phyloP scores from a whole-genome alignment of 2,797 vertebrate species.

The Peromyscus melanophrys region DNA sequence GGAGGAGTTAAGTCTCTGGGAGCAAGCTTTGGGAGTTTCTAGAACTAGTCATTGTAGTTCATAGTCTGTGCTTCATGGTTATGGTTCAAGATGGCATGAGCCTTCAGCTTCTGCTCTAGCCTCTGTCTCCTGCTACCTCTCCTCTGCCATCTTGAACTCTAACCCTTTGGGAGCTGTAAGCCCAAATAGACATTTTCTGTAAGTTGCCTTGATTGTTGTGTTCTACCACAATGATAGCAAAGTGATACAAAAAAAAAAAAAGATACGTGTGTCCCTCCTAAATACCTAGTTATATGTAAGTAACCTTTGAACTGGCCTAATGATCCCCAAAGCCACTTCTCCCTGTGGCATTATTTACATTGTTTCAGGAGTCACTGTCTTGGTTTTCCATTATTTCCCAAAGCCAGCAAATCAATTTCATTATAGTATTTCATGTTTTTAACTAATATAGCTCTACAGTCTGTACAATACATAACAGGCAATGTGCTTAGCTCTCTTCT shows the following conservation, averaged over 20 bases:
- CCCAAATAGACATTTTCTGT: background rate
- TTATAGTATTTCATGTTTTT: background rate
- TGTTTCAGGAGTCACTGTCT: background rate
- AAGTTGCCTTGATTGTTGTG: background rate
- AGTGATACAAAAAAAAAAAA: background rate
- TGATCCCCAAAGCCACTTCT: background rate
- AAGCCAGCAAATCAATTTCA: background rate
- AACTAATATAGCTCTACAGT: background rate
- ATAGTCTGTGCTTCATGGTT: background rate
- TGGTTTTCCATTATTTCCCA: background rate
- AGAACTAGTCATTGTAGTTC: background rate
- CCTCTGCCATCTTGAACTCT: background rate
- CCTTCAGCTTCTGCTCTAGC: background rate
- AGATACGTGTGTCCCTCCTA: background rate
- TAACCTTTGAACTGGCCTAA: background rate
- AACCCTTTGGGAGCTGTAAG: background rate
- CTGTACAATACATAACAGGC: background rate
- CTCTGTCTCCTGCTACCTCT: background rate
- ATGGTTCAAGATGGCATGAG: background rate
- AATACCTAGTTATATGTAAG: background rate
- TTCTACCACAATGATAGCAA: background rate
- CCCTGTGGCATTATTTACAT: background rate
- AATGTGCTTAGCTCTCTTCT: background rate
- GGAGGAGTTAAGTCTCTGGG: background rate
- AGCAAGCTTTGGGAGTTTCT: background rate